Evolutionary conservation across 2,888 invertebrate genomes (phyloP).

Genomic region (Chalcosyrphus nemorum): DNA sequence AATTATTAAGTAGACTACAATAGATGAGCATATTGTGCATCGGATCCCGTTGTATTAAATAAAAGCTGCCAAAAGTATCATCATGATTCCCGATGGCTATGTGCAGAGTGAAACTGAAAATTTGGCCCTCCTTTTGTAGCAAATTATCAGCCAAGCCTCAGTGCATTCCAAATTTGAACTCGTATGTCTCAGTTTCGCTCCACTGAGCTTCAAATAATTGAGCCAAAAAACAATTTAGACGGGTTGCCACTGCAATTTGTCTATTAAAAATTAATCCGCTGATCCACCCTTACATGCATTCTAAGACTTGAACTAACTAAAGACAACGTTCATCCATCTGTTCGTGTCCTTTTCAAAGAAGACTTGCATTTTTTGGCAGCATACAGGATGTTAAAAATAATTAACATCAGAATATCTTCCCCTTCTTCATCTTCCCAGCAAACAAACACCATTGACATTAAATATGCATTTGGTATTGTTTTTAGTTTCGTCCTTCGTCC

Average conservation of each 20-base stretch:
- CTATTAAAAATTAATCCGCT: slow-evolving; percentile 70
- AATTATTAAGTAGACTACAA: no score
- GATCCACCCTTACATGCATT: neutral
- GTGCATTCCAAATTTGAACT: no score
- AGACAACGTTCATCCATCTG: slow-evolving; percentile 35
- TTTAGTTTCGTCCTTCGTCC: slow-evolving; percentile 6
- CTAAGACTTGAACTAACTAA: slow-evolving; percentile 17
- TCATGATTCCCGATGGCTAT: no score
- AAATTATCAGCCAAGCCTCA: no score
- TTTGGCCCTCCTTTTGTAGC: no score
- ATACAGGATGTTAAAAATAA: slow-evolving; percentile 69
- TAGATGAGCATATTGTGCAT: no score
- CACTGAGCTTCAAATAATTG: slow-evolving; percentile 17
- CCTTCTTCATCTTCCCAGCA: no score
- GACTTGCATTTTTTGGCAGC: slow-evolving; percentile 50
- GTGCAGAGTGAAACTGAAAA: no score
- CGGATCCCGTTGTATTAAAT: no score
- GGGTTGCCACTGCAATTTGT: slow-evolving; percentile 51
- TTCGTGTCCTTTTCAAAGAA: slow-evolving; percentile 43
- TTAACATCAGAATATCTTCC: slow-evolving; percentile 54
- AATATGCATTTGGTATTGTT: slow-evolving; percentile 68
- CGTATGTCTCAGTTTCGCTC: slow-evolving; percentile 20
- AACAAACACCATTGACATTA: slow-evolving; percentile 44
- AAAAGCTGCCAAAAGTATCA: no score
- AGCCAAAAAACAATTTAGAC: slow-evolving; percentile 20